These are phyloP conservation scores for Gymnobelideus leadbeateri DNA, from an alignment of 2,113 vertebrate genomes.

Conservation along the genomic window DNA sequence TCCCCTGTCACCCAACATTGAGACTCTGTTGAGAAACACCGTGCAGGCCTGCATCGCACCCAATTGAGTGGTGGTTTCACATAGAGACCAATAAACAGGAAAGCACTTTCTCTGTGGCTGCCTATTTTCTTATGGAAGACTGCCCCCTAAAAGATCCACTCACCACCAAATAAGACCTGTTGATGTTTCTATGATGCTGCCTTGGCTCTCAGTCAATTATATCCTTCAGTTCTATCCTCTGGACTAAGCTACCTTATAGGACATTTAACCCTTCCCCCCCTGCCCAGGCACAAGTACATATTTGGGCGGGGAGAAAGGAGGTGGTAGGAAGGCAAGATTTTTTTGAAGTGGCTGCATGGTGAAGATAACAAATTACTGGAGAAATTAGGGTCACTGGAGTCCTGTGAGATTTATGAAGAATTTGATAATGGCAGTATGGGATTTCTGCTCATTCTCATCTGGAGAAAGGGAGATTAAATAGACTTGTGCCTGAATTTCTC, in stretches of 20 bases:
- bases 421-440: conserved; percentile 46
- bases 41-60: neutral
- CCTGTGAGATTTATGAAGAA: conserved; percentile 47
- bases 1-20: neutral
- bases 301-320: neutral
- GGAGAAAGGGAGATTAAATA: conserved; percentile 11
- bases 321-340: neutral
- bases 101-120: neutral
- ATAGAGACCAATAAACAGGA: neutral
- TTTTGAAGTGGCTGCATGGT: conserved; percentile 31
- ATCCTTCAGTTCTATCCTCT: neutral
- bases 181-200: neutral
- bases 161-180: neutral
- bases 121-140: neutral
- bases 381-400: conserved; percentile 58
- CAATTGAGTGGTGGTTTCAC: conserved; percentile 2
- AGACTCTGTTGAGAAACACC: neutral
- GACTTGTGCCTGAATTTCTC: conserved; percentile 12
- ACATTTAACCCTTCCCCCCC: too few species aligned
- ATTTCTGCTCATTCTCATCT: conserved; percentile 38
- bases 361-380: conserved; percentile 50
- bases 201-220: neutral
- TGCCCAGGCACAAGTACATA: too few species aligned
- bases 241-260: neutral
- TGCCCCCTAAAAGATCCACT: neutral